phyloP scores from a whole-genome alignment of 2,113 vertebrate species.

The Nettapus auritus region DNA sequence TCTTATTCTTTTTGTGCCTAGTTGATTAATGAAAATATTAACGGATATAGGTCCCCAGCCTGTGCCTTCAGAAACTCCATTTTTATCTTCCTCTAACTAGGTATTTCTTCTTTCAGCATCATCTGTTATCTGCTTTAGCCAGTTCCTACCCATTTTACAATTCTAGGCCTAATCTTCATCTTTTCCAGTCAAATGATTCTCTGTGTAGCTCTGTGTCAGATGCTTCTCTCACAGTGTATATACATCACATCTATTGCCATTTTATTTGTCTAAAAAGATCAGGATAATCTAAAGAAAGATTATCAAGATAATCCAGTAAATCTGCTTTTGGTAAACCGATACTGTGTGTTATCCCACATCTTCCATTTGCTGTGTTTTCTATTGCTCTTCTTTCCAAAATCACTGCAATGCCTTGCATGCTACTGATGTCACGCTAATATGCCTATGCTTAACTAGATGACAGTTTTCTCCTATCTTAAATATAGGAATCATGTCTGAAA shows the following conservation, averaged over 20 bases:
- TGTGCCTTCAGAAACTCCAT: constrained; percentile 22
- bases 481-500: not conserved
- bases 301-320: constrained; percentile 68
- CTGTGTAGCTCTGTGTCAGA: constrained; percentile 34
- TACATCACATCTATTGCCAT: constrained; percentile 8
- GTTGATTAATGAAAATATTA: constrained; percentile 64
- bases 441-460: constrained; percentile 14
- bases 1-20: constrained; percentile 16
- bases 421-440: not conserved
- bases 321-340: constrained; percentile 61
- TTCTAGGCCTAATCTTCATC: constrained; percentile 41
- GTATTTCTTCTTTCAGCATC: constrained; percentile 21
- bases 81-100: constrained; percentile 9
- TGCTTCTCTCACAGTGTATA: not conserved
- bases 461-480: not conserved
- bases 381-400: constrained; percentile 21
- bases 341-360: constrained; percentile 58
- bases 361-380: constrained; percentile 38
- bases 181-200: constrained; percentile 35
- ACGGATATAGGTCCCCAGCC: constrained; percentile 3
- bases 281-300: constrained; percentile 64
- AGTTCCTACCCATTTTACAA: constrained; percentile 32
- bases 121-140: constrained; percentile 49
- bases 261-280: constrained; percentile 55
- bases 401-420: not conserved